phyloP scores from a whole-genome alignment of 2,888 invertebrate species.

The Altica lythri region DNA sequence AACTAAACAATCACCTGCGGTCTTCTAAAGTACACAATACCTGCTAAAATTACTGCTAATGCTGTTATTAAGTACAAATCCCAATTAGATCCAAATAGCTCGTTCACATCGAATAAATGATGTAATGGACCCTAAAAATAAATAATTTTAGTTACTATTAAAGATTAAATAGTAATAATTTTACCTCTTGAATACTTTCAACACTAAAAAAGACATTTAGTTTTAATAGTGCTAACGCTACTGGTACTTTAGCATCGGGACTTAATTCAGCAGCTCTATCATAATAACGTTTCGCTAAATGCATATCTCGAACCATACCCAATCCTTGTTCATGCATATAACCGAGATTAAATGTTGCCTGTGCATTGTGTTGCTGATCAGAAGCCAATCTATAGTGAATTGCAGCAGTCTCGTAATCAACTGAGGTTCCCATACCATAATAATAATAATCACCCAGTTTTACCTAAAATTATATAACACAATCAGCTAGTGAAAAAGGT shows the following conservation, averaged over 20 bases:
- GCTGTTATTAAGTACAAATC: slow-evolving; percentile 89
- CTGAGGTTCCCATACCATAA: slow-evolving; percentile 91
- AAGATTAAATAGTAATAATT: slow-evolving; percentile 24
- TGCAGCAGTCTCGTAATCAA: slow-evolving; percentile 91
- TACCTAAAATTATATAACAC: slow-evolving; percentile 60
- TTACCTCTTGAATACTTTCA: slow-evolving; percentile 75
- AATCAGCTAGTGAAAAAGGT: too few species aligned
- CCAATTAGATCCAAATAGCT: slow-evolving; percentile 85
- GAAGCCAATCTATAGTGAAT: slow-evolving; percentile 90
- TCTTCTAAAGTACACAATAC: slow-evolving; percentile 79
- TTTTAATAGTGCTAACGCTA: slow-evolving; percentile 86
- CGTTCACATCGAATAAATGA: slow-evolving; percentile 69
- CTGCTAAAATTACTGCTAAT: slow-evolving; percentile 79
- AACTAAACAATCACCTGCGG: slow-evolving; percentile 53
- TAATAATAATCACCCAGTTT: slow-evolving; percentile 99
- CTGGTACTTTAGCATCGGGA: slow-evolving; percentile 91
- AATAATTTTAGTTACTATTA: slow-evolving; percentile 1
- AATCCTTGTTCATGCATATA: slow-evolving; percentile 99
- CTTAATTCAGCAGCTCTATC: slow-evolving; percentile 94
- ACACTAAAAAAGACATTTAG: slow-evolving; percentile 76
- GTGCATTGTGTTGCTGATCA: slow-evolving; percentile 91
- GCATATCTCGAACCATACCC: slow-evolving; percentile 86
- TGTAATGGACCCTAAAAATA: slow-evolving; percentile 66
- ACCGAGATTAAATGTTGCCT: slow-evolving; percentile 98
- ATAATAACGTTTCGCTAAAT: slow-evolving; percentile 92